Evolutionary conservation across 1,140 invertebrate genomes (phyloP).

Genomic region (Glossosoma conforme): DNA sequence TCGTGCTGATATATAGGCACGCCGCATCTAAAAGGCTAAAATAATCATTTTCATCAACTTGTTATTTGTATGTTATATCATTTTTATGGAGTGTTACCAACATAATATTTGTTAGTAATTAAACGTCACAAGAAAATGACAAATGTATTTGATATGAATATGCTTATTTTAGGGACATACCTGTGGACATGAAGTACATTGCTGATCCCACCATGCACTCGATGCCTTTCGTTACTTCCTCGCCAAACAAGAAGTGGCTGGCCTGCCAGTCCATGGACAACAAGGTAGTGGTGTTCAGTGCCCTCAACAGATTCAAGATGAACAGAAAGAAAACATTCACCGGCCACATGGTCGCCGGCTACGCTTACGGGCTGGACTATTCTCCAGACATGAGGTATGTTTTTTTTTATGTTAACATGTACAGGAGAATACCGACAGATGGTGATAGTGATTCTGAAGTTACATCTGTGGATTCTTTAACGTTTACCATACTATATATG

Average conservation of each 20-base stretch:
- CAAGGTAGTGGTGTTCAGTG: slow-evolving; percentile 97
- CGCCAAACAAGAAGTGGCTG: slow-evolving; percentile 98
- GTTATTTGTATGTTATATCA: too few species aligned
- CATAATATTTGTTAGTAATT: neutral
- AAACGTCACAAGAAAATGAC: neutral
- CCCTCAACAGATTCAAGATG: slow-evolving; percentile 94
- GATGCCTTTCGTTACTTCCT: slow-evolving; percentile 91
- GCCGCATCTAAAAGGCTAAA: too few species aligned
- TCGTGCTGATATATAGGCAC: too few species aligned
- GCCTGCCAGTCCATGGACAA: slow-evolving; percentile 99
- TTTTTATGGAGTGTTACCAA: too few species aligned
- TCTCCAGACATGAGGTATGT: slow-evolving; percentile 95
- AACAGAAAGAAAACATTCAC: slow-evolving; percentile 97
- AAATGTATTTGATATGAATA: slow-evolving; percentile 6
- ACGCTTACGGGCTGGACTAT: slow-evolving; percentile 96
- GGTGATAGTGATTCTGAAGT: too few species aligned
- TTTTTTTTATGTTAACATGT: too few species aligned
- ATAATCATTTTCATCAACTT: too few species aligned
- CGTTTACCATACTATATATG: too few species aligned
- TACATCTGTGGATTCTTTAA: too few species aligned
- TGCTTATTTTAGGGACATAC: slow-evolving; percentile 78
- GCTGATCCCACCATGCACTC: slow-evolving; percentile 99
- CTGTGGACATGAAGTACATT: slow-evolving; percentile 99
- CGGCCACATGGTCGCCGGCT: slow-evolving; percentile 99
- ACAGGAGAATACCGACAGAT: too few species aligned